phyloP scores from a whole-genome alignment of 2,888 invertebrate species.

The Drosophila neonasuta region DNA sequence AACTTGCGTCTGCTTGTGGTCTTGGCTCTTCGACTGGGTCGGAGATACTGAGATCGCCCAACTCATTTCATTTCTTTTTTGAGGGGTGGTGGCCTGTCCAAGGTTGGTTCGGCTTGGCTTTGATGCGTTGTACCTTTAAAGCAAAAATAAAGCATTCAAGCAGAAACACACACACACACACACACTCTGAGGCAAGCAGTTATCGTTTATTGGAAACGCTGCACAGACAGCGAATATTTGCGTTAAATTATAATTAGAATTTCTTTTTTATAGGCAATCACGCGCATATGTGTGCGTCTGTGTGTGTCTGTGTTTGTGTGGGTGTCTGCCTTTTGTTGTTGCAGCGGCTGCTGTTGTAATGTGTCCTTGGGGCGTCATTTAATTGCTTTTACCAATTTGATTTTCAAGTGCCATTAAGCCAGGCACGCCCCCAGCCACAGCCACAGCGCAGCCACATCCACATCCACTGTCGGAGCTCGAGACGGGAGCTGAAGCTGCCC shows the following conservation, averaged over 20 bases:
- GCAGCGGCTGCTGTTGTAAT: slow-evolving; percentile 75
- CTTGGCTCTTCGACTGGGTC: not conserved
- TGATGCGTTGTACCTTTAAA: slow-evolving; percentile 47
- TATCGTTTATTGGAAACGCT: not conserved
- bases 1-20: slow-evolving; percentile 31
- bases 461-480: not conserved
- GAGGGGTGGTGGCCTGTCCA: slow-evolving; percentile 61
- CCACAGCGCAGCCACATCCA: not conserved
- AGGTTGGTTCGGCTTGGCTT: slow-evolving; percentile 42
- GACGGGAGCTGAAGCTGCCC: slow-evolving; percentile 30
- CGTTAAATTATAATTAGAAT: slow-evolving; percentile 79
- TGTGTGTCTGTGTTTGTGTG: slow-evolving; percentile 33
- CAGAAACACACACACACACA: slow-evolving; percentile 39
- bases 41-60: slow-evolving; percentile 40
- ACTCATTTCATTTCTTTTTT: not conserved
- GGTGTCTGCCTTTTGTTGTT: slow-evolving; percentile 44
- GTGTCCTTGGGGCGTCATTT: slow-evolving; percentile 83
- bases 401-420: slow-evolving; percentile 81
- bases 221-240: slow-evolving; percentile 64
- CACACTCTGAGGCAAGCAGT: not conserved
- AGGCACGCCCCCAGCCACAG: slow-evolving; percentile 57
- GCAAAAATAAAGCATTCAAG: slow-evolving; percentile 65
- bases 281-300: slow-evolving; percentile 43
- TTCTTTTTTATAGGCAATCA: slow-evolving; percentile 79
- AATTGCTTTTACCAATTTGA: slow-evolving; percentile 82